A percentile compares a stretch with the other conserved stretches of the same genome.
Conservation (phyloP, 2,113 vertebrate genomes). For the Mobula hypostoma region DNA sequence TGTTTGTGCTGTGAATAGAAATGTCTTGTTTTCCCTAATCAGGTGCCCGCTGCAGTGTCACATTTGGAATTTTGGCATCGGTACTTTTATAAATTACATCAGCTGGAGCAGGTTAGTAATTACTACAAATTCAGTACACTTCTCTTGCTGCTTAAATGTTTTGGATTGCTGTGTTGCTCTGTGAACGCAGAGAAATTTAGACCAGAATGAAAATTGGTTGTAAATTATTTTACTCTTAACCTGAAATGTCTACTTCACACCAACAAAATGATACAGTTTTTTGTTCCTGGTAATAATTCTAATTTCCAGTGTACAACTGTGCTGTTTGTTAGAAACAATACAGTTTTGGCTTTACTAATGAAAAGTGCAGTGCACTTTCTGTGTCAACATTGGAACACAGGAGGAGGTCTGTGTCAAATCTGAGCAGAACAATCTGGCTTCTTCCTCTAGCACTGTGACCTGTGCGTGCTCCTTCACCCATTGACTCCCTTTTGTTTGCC, state of each 20-base stretch:
- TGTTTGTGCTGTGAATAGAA: background rate
- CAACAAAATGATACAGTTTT: background rate
- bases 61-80: constrained; percentile 94
- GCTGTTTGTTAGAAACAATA: background rate
- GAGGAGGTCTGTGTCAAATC: too few species aligned
- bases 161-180: background rate
- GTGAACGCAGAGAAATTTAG: background rate
- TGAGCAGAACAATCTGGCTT: too few species aligned
- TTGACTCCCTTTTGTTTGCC: too few species aligned
- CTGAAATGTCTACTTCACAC: background rate
- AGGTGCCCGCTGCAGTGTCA: constrained; percentile 91
- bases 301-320: background rate
- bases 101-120: constrained; percentile 78
- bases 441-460: too few species aligned
- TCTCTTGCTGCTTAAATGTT: background rate
- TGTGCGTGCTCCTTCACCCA: too few species aligned
- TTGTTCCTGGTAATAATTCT: background rate
- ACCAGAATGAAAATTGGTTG: background rate
- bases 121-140: background rate
- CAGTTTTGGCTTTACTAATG: background rate
- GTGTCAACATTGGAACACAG: background rate
- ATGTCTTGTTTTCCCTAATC: background rate
- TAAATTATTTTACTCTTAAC: background rate
- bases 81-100: constrained; percentile 93
- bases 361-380: background rate